Evolutionary conservation across 2,888 invertebrate species (phyloP).

Genomic region (Crocallis elinguaria): DNA sequence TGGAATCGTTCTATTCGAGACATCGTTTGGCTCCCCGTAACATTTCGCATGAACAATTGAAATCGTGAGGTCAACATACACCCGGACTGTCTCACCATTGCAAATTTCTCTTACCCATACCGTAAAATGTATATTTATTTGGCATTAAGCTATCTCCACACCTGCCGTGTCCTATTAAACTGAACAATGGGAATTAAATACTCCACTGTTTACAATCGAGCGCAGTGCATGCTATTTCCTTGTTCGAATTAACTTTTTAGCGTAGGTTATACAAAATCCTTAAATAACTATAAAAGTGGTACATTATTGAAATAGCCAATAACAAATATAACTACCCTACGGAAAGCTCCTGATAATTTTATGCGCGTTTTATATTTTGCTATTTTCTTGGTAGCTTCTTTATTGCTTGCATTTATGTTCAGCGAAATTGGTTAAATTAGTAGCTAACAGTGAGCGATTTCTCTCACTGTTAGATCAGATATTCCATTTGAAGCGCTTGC

Average conservation of each 20-base stretch:
- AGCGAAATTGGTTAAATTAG: neutral
- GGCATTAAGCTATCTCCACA: conserved; percentile 60
- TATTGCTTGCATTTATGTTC: neutral
- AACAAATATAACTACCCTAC: neutral
- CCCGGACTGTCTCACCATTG: conserved; percentile 73
- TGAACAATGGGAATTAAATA: conserved; percentile 43
- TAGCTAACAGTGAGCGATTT: too few relatives aligned
- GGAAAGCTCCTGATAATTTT: too few relatives aligned
- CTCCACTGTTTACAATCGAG: conserved; percentile 16
- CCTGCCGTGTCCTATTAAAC: conserved; percentile 53
- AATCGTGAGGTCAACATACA: conserved; percentile 83
- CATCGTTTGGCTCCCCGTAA: conserved; percentile 79
- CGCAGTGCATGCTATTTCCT: conserved; percentile 2
- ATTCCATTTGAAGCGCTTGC: conserved; percentile 39
- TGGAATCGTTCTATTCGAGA: conserved; percentile 77
- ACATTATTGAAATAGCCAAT: neutral
- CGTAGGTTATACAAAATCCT: neutral
- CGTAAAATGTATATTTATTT: conserved; percentile 68
- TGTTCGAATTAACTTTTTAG: neutral
- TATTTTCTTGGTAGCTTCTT: neutral
- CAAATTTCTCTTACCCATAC: conserved; percentile 82
- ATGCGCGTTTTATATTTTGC: neutral
- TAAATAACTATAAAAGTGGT: neutral
- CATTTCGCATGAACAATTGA: conserved; percentile 83
- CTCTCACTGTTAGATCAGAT: too few relatives aligned